Percentiles rank a stretch among this genome's conserved stretches.
Evolutionary conservation across 2,888 invertebrate species (phyloP).

Genomic region (Alentia gelatinosa): DNA sequence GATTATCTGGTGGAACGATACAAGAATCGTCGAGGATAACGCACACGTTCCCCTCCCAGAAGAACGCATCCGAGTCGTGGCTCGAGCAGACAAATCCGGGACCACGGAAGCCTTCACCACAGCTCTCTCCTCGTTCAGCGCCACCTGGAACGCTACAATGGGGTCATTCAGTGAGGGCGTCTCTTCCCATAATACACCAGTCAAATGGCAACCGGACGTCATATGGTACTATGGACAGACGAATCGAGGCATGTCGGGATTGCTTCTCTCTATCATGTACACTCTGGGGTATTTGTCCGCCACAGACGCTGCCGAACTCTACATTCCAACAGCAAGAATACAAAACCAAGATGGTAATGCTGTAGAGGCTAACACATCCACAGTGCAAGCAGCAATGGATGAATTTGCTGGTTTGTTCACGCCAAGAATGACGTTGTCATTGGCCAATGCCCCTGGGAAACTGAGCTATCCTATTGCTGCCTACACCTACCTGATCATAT

Average conservation of each 20-base stretch:
- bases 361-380: conserved; percentile 61
- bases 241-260: conserved; percentile 61
- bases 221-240: conserved; percentile 55
- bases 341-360: conserved; percentile 65
- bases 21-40: conserved; percentile 67
- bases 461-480: conserved; percentile 73
- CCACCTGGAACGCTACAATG: conserved; percentile 68
- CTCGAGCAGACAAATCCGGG: conserved; percentile 75
- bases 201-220: conserved; percentile 56
- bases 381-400: conserved; percentile 64
- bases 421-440: conserved; percentile 61
- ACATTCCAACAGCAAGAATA: conserved; percentile 66
- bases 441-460: conserved; percentile 65
- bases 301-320: conserved; percentile 65
- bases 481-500: conserved; percentile 75
- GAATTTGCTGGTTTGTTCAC: not conserved
- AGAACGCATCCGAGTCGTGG: conserved; percentile 70
- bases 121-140: conserved; percentile 70
- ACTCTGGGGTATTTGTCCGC: conserved; percentile 74
- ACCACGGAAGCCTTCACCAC: conserved; percentile 75
- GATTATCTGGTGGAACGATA: conserved; percentile 71
- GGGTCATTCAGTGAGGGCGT: conserved; percentile 70
- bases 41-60: conserved; percentile 66
- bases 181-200: conserved; percentile 44
- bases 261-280: conserved; percentile 57